Base-by-base conservation (phyloP, 2,888 invertebrate species). In the Eristalinus aeneus region DNA sequence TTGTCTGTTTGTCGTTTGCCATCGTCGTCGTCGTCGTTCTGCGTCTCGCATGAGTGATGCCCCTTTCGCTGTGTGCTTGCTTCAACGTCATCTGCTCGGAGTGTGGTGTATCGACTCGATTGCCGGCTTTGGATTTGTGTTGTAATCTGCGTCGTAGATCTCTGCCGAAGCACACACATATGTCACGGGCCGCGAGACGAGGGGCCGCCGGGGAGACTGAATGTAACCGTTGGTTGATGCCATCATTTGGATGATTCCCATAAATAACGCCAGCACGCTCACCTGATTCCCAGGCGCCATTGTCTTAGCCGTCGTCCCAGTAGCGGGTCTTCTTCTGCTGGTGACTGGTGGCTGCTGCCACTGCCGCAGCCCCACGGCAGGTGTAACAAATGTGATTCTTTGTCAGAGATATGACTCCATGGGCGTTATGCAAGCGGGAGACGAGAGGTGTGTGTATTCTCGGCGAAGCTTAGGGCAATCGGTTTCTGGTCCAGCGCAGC, bases 251-350 rank as follows among this genome's bases (percentile, higher is more conserved):
- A 69, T 61, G 32, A 34, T 56, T 69, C 78, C 53, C 84, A 85
- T 85, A 85, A 79, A 85, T 76, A 81, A 67, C 46, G 27, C 56
- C n/a, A 64, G 32, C 36, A 71, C 60, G 69, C 54, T 81, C 80
- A 85, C 85, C 85, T 85, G 85, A 68, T 85, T 85, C 80, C 80
- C 85, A 85, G 71, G 80, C 32, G n/a, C 73, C 80, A 85, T 85
- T 80, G 85, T 80, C 73, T 77, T 73, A 34, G 36, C 58, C 54
- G 63, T 34, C 65, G 63, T 34, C 65, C 53, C 78, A 79, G 71
- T 72, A 80, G 72, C 72, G 9, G 36, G 31, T 56, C 56, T 58
- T 46, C 46, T 46, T n/a, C 16, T 46, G 46, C 46, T 6, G 6
- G 22, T 56, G 73, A 36, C 53, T 27, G 27, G 65, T 64, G 22